Conservation (phyloP, 2,888 invertebrate species). For the Exephanes ischioxanthus region DNA sequence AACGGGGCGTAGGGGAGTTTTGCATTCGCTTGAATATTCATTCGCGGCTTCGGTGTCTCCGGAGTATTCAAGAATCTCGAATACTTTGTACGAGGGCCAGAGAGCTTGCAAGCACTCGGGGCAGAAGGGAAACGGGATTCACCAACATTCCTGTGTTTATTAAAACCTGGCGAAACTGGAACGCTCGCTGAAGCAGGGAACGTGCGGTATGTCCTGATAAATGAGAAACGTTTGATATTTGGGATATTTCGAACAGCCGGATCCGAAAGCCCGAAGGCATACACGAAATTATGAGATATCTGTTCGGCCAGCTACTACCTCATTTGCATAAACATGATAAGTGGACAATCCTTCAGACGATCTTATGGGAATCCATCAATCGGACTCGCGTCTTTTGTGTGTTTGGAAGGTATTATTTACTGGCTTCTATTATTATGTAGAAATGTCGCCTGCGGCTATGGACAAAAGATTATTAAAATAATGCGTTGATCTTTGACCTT, state of each 20-base stretch:
- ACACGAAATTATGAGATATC: neutral
- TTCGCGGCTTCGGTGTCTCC: constrained; percentile 73
- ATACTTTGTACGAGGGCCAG: constrained; percentile 72
- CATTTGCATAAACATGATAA: constrained; percentile 63
- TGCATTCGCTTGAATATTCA: constrained; percentile 80
- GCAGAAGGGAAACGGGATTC: constrained; percentile 51
- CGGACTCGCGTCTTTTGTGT: neutral
- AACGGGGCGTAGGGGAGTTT: constrained; percentile 71
- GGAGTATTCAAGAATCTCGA: constrained; percentile 77
- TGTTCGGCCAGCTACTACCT: constrained; percentile 30
- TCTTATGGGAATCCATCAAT: neutral
- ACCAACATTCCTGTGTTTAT: constrained; percentile 69
- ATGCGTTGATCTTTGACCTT: neutral
- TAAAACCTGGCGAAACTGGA: constrained; percentile 61
- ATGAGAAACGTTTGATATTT: constrained; percentile 40
- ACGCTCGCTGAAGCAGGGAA: neutral
- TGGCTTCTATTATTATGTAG: neutral
- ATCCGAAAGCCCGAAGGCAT: constrained; percentile 16
- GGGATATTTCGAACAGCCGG: constrained; percentile 22
- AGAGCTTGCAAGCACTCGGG: constrained; percentile 41
- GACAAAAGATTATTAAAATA: neutral
- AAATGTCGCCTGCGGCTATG: neutral
- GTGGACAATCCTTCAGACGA: constrained; percentile 31
- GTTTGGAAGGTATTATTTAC: neutral
- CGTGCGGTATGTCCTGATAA: constrained; percentile 27